Percentiles rank a stretch among this genome's conserved stretches.
phyloP scores from a whole-genome alignment of 2,888 invertebrate genomes.

The Polia nebulosa region DNA sequence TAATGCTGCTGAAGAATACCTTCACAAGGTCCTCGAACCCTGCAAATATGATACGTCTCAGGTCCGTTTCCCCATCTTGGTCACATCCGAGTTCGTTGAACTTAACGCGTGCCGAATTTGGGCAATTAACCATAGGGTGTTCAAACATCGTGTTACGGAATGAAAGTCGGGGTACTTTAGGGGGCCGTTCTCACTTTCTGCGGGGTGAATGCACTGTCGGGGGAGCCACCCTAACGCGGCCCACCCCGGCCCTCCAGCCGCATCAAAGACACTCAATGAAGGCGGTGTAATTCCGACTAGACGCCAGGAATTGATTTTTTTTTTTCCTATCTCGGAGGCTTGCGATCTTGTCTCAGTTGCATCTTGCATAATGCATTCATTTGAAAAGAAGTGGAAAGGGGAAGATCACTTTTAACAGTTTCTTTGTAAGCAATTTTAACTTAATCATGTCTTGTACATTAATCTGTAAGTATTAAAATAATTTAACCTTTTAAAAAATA shows the following conservation, averaged over 20 bases:
- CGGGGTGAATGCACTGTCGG: constrained; percentile 90
- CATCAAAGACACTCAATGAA: constrained; percentile 87
- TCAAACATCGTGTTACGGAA: constrained; percentile 81
- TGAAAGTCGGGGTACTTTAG: constrained; percentile 79
- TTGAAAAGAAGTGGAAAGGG: not conserved
- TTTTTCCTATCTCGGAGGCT: constrained; percentile 49
- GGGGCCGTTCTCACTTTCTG: constrained; percentile 88
- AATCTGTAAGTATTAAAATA: not conserved
- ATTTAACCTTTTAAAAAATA: not conserved
- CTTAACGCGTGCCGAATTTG: constrained; percentile 82
- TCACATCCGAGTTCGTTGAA: constrained; percentile 80
- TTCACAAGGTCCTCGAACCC: constrained; percentile 66
- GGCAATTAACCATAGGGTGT: constrained; percentile 88
- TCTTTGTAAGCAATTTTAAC: not conserved
- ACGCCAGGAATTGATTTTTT: constrained; percentile 65
- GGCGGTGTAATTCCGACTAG: constrained; percentile 73
- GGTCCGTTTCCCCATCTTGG: constrained; percentile 70
- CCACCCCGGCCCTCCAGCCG: constrained; percentile 81
- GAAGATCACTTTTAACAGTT: not conserved
- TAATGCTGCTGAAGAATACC: constrained; percentile 4
- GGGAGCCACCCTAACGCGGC: constrained; percentile 82
- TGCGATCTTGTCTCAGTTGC: constrained; percentile 37
- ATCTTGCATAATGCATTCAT: constrained; percentile 14
- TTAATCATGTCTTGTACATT: not conserved
- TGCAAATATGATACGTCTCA: constrained; percentile 68